phyloP scores from a whole-genome alignment of 2,113 vertebrate genomes.

The Machaerirhynchus nigripectus region DNA sequence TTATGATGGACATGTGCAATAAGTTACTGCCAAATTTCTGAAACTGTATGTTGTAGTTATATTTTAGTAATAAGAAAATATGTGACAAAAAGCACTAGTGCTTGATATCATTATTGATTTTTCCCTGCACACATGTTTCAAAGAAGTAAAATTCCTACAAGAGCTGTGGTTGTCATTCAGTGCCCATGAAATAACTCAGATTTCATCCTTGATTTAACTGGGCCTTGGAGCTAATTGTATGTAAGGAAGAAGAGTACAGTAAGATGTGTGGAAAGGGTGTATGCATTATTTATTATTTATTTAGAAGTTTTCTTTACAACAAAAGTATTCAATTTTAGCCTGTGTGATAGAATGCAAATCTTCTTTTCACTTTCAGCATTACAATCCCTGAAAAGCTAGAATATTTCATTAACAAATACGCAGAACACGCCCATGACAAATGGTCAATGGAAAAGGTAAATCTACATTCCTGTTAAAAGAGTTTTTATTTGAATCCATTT shows the following conservation, averaged over 20 bases:
- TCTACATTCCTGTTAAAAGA: neutral
- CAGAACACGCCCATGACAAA: slow-evolving; percentile 93
- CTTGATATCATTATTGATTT: neutral
- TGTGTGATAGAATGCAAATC: neutral
- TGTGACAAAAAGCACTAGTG: neutral
- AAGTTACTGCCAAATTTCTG: neutral
- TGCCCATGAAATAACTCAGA: neutral
- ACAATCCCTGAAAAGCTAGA: slow-evolving; percentile 92
- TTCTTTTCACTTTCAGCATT: slow-evolving; percentile 73
- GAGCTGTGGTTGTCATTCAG: neutral
- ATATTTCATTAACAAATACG: slow-evolving; percentile 92
- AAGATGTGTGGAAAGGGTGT: neutral
- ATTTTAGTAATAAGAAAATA: neutral
- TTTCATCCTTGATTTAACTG: neutral
- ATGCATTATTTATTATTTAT: neutral
- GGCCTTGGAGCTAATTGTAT: neutral
- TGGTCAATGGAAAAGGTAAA: slow-evolving; percentile 96
- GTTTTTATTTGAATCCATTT: neutral
- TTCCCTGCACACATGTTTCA: neutral
- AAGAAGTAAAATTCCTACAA: neutral
- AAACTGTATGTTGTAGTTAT: neutral
- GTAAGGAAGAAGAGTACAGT: neutral
- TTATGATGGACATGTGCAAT: neutral
- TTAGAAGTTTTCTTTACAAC: neutral
- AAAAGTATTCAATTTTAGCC: neutral